Evolutionary conservation across 2,888 invertebrate species (phyloP), one percentile per base, ranked within the genome.

Genomic region (Graphium colonna): DNA sequence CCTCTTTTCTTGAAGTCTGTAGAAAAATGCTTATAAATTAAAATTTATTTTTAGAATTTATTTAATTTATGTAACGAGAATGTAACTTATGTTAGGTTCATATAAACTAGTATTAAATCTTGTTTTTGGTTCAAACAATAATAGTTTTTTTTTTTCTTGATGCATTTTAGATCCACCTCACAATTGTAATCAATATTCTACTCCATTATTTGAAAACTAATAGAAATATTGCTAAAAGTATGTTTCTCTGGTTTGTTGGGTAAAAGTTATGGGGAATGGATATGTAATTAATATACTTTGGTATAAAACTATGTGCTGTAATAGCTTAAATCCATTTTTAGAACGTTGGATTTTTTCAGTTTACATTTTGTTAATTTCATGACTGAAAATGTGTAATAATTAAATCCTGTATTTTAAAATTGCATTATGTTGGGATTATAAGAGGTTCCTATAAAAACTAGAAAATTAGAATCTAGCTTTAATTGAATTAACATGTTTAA

Each of bases 151-250:
- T 45, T 26, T 4, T 28, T 43, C 17, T 28, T 17, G 43, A 33
- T 38, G 46, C 39, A 36, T 40, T 33, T n/a, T 28, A 38, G 38
- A 47, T 42, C 28, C 42, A 47, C 41, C 28, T 15, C 43, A 43
- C 38, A 53, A 53, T 48, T 53, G 48, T 53, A 36, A 26, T 39
- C 43, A 39, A 53, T 53, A 39, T 48, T 53, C 38, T 47, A 21
- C 21, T 42, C 16, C 46, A 33, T 33, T 10, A 40, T 48, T 48
- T 52, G 16, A 42, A 50, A 36, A 40, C 40, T 44, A 45, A 26
- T n/a, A 16, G 4, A 39, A 51, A 16, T 40, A 16, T 28, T 38
- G 16, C 38, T 12, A 36, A 5, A 12, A 36, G 12, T 36, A n/a
- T 36, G n/a, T 36, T 12, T 36, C n/a, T 5, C 12, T 9, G 36